These are phyloP conservation scores for Pangasius larnaudii DNA, from an alignment of 2,797 vertebrate genomes.

Conservation along the genomic window DNA sequence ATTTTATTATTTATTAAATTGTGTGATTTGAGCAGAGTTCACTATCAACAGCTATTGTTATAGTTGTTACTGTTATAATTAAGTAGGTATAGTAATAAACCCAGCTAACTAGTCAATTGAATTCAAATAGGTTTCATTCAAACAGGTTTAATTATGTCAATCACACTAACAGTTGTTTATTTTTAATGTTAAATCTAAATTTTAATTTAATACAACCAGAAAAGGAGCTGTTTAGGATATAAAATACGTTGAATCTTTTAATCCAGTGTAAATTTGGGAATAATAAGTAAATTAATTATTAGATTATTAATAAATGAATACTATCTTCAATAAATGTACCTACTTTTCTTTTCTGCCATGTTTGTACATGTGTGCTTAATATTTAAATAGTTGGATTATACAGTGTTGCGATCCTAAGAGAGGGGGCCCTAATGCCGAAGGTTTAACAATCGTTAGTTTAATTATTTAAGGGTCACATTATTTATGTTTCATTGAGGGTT, in stretches of 20 bases:
- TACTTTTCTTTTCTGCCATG: neutral
- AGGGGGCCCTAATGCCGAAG: neutral
- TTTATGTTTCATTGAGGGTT: too few relatives aligned
- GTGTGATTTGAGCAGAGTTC: neutral
- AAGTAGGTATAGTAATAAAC: neutral
- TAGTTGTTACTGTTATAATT: neutral
- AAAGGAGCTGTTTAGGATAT: neutral
- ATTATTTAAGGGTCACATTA: neutral
- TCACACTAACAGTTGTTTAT: neutral
- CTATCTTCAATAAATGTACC: neutral
- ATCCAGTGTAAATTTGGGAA: neutral
- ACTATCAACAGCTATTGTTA: neutral
- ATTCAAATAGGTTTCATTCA: neutral
- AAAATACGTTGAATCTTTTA: neutral
- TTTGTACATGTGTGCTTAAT: neutral
- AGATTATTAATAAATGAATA: neutral
- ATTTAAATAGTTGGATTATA: neutral
- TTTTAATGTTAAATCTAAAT: neutral
- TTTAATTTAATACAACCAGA: neutral
- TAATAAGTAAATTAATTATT: neutral
- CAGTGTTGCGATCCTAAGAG: neutral
- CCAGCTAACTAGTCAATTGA: neutral
- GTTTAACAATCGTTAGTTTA: neutral
- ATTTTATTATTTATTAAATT: neutral
- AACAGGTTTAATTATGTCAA: neutral